Base-by-base conservation (phyloP, 2,888 invertebrate genomes). In the Trachelus troglodyta region DNA sequence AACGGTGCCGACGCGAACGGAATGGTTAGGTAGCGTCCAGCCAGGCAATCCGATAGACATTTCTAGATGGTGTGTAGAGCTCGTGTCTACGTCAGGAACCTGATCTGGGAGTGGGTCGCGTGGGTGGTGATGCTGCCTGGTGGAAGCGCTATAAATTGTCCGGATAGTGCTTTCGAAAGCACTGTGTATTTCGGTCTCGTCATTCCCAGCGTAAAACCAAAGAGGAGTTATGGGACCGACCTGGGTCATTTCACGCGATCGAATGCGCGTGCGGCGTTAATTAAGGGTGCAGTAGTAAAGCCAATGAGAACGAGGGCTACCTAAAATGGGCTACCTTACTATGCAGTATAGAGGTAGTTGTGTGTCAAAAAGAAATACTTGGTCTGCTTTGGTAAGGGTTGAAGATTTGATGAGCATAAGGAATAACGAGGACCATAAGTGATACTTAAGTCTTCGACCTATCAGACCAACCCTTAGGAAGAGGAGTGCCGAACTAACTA, bases 381-480 rank as follows among this genome's bases (percentile, higher is more conserved):
- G 73, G 75, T 69, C 74, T 79, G 74, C 76, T 31, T 23, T 23
- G 2, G 9, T 56, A 56, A 56, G 56, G 56, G 23, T 23, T 56
- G 23, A 56, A 56, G 23, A 56, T 73, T 34, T 71, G 31, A 76
- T 35, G 76, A 33, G 69, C 73, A 75, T 78, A 73, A 76, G 76
- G 80, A 77, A 73, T 79, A 80, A 77, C 80, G 78, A 77, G 68
- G 79, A 80, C 81, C 84, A 81, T 82, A 84, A 84, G 81, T 80
- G 79, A 69, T 77, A 81, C 81, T 79, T 80, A 84, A 86, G 83
- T 83, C 83, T 81, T 81, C 82, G 83, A 86, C 85, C 85, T 82
- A 84, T 85, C 83, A 82, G 69, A 81, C 81, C 80, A 56, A 56
- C 23, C 56, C 56, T 23, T 56, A 56, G 56, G 23, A 56, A 56